Conservation (phyloP, 2,888 invertebrate genomes). For the Ectemnius lituratus region DNA sequence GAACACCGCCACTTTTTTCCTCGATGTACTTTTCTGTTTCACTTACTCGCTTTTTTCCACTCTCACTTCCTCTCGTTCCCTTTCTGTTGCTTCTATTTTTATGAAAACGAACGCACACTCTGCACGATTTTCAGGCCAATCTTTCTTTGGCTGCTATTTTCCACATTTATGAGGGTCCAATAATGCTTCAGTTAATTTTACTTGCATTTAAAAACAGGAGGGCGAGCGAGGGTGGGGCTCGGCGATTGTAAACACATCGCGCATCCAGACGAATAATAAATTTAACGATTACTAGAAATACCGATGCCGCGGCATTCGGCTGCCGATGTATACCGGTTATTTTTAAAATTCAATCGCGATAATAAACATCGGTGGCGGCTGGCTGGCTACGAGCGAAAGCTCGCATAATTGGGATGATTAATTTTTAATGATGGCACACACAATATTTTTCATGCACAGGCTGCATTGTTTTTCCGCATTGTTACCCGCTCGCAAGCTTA, state of each 20-base stretch:
- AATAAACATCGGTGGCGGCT: slow-evolving; percentile 27
- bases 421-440: slow-evolving; percentile 49
- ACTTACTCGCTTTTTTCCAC: not conserved
- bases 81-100: not conserved
- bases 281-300: not conserved
- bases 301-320: not conserved
- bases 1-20: no score
- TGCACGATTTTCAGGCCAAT: no score
- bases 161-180: not conserved
- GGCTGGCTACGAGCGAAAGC: slow-evolving; percentile 31
- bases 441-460: slow-evolving; percentile 23
- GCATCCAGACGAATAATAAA: slow-evolving; percentile 6
- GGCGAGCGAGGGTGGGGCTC: not conserved
- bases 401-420: slow-evolving; percentile 53
- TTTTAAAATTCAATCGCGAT: slow-evolving; percentile 48
- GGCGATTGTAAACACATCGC: not conserved
- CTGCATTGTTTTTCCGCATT: slow-evolving; percentile 50
- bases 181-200: not conserved
- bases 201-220: not conserved
- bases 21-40: no score
- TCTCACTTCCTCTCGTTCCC: not conserved
- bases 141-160: no score
- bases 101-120: no score
- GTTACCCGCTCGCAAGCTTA: slow-evolving; percentile 23
- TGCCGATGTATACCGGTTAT: slow-evolving; percentile 11